Percentiles rank a stretch among this genome's conserved stretches.
Conservation (phyloP, 2,888 invertebrate species). For the Stegana nigrithorax region DNA sequence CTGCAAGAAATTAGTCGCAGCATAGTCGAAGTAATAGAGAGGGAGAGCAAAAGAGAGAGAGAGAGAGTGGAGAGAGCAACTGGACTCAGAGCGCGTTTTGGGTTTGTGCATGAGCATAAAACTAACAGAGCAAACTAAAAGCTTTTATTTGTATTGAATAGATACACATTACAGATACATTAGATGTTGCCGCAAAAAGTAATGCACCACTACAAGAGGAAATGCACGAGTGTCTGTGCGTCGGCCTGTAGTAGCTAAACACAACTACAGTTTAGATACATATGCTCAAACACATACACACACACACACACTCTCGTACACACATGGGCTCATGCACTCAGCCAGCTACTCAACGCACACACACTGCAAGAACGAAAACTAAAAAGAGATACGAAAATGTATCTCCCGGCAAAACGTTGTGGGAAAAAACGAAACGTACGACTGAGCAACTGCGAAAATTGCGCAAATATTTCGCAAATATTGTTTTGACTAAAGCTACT, state of each 20-base stretch:
- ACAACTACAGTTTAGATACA: no score
- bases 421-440: slow-evolving; percentile 39
- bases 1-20: background rate
- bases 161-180: background rate
- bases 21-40: no score
- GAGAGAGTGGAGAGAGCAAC: slow-evolving; percentile 4
- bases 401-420: slow-evolving; percentile 41
- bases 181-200: slow-evolving; percentile 22
- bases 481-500: slow-evolving; percentile 56
- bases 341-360: no score
- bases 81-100: background rate
- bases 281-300: slow-evolving; percentile 14
- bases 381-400: background rate
- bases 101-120: slow-evolving; percentile 6
- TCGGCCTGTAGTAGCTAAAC: no score
- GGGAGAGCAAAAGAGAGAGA: slow-evolving; percentile 15
- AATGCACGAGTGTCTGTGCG: slow-evolving; percentile 24
- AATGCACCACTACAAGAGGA: slow-evolving; percentile 25
- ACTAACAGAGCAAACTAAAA: slow-evolving; percentile 4
- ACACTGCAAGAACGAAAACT: background rate
- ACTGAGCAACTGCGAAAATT: no score
- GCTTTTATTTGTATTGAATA: slow-evolving; percentile 7
- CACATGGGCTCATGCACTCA: no score
- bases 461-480: slow-evolving; percentile 43
- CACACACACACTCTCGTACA: background rate